Base-by-base conservation (phyloP, 2,113 vertebrate genomes). In the Protomyctophum bolini region DNA sequence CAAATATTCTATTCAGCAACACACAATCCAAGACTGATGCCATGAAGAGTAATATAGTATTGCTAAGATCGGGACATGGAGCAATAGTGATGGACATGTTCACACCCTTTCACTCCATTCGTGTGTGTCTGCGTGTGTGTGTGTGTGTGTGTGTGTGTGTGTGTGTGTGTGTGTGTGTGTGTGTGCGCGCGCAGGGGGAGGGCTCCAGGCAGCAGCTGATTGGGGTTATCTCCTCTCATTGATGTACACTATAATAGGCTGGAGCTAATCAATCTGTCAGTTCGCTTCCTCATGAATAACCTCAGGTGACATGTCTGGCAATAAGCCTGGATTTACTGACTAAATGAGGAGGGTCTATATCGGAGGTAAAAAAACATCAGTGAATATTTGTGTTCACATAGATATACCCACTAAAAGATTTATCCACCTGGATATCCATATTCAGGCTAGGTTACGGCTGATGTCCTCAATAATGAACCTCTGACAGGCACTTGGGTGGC, bases 211-310 rank as follows among this genome's bases (percentile, higher is more conserved):
- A 29, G 33, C 54, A 69, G 66, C 73, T 58, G 63, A 58, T 63
- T 29, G 61, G 49, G 68, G 73, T 63, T 72, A 68, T 78, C 21
- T 47, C 74, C 15, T 57, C 73, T 66, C 74, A 68, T 63, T 65
- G 72, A 68, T 14, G n/a, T 66, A 28, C 72, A 61, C 50, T 58
- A 71, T 69, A 71, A 66, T 75, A 66, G 76, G 58, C 66, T 64
- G n/a, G 68, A 85, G 68, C 73, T 83, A 73, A 86, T 87, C 74
- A 79, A 77, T 80, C 59, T 75, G 78, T 82, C 82, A 76, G 50
- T 47, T 82, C 3, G 33, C 77, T 73, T 76, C 69, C 63, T 73
- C 77, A 70, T 50, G 75, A 68, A 68, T 41, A 58, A 52, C 8
- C 66, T 66, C 68, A 48, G 8, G 8, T 49, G 64, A 79, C 41